These are phyloP conservation scores for Corythornis leucogaster DNA, from an alignment of 2,797 vertebrate species.

Conservation along the genomic window DNA sequence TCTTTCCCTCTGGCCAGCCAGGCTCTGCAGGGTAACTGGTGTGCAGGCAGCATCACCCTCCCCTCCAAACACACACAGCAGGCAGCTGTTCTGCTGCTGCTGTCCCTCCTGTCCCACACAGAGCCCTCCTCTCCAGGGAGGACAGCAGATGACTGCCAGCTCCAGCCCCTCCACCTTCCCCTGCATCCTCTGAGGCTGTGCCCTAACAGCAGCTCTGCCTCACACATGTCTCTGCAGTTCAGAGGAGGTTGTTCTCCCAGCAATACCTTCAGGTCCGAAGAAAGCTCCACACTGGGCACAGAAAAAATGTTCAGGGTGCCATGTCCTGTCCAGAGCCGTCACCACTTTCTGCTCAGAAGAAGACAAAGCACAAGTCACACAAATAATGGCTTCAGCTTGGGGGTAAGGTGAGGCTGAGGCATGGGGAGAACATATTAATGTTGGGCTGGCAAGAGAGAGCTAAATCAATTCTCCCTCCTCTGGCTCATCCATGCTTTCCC, in stretches of 20 bases:
- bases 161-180: background rate
- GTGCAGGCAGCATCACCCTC: background rate
- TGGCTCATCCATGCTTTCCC: background rate
- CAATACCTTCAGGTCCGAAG: conserved; percentile 94
- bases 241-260: background rate
- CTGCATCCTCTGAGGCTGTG: background rate
- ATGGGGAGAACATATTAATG: background rate
- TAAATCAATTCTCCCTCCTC: background rate
- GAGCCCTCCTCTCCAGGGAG: background rate
- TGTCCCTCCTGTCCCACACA: background rate
- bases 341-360: conserved; percentile 92
- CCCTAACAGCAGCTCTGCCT: background rate
- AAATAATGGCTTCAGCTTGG: background rate
- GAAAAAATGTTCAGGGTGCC: conserved; percentile 99
- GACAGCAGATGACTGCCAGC: background rate
- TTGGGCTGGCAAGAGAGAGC: background rate
- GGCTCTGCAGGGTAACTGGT: background rate
- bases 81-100: background rate
- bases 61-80: background rate
- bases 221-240: background rate
- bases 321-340: conserved; percentile 95
- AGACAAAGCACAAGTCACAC: background rate
- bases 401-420: background rate
- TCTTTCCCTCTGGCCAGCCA: background rate
- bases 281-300: conserved; percentile 98